Base-by-base conservation (phyloP, 2,888 invertebrate species). In the Rhabditoides inermis region DNA sequence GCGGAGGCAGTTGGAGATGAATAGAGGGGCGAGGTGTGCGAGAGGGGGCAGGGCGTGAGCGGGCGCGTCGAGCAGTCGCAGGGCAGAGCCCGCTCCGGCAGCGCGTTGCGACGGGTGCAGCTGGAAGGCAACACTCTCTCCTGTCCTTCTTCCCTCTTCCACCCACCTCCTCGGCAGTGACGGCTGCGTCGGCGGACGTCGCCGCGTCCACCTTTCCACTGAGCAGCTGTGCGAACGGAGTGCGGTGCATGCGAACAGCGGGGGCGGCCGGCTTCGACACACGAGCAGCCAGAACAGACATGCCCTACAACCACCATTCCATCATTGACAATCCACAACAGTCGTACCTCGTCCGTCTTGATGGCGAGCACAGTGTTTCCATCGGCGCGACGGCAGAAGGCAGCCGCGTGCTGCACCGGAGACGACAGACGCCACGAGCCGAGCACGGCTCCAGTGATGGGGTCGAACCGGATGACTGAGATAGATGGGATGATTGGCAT, bases 11-110 rank as follows among this genome's bases (percentile, higher is more conserved):
- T 59, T 63, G 26, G 60, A 53, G 30, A 68, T 61, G 47, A 68
- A 68, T 12, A 61, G 35, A 6, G 63, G 65, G 1, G 69, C 70
- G 20, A 70, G 55, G 39, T 61, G 56, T 5, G 67, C 56, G 27
- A 70, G 55, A 18, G 69, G 69, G 15, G 68, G 64, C n/a, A 70
- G 55, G 5, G 64, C 49, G 42, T 68, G 57, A 20, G 65, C 62
- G 12, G 70, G 61, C 20, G 63, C 70, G 20, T 60, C 62, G 40
- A 70, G 55, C 10, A 70, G 49, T 37, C n/a, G n/a, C n/a, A n/a
- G n/a, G n/a, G n/a, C n/a, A n/a, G n/a, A n/a, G n/a, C n/a, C n/a
- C n/a, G n/a, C n/a, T n/a, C n/a, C n/a, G n/a, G n/a, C n/a, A n/a
- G n/a, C n/a, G n/a, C n/a, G n/a, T n/a, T n/a, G n/a, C n/a, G n/a